Base-by-base conservation (phyloP, 2,113 vertebrate genomes). In the Phylloscopus trochiloides region DNA sequence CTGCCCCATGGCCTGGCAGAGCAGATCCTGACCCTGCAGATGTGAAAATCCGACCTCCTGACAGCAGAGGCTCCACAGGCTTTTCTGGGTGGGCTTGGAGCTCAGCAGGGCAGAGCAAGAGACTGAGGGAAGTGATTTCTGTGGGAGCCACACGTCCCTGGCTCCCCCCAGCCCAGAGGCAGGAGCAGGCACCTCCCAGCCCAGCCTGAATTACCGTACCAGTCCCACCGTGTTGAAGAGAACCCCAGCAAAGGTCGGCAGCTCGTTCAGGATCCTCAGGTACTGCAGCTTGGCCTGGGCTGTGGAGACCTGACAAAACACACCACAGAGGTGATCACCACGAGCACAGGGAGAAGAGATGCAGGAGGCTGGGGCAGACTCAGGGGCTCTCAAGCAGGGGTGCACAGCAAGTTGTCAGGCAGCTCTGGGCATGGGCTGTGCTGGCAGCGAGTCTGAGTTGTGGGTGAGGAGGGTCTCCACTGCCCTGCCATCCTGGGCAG, bases 271-370 rank as follows among this genome's bases (percentile, higher is more conserved):
- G 78, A 99, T 99, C 78, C 98, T 98, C 98, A 99, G 98, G 97
- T 99, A 99, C 95, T 99, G 99, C 91, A 99, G 98, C 97, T 99
- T 99, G 38, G 99, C 99, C 98, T 99, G 99, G 86, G 99, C 98
- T 24, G 99, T 98, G 93, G 99, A 99, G 67, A 99, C 98, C 99
- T 99, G 98, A 68, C 84, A 92, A 94, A 96, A 98, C 36, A 97
- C 86, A 62, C 18, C 92, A 96, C 50, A 74, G 1, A 2, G 54
- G 42, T 18, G 42, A 73, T 54, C 57, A 81, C 14, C 24, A 36
- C 7, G 18, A 76, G 74, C 43, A 50, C 34, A 42, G 14, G 7
- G 36, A 51, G 36, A 38, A 58, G n/a, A 73, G 24, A 31, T 17
- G 70, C 34, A 88, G 51, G 31, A 80, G 40, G 43, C 74, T 55